phyloP scores from a whole-genome alignment of 2,113 vertebrate species.

The Laterallus jamaicensis region DNA sequence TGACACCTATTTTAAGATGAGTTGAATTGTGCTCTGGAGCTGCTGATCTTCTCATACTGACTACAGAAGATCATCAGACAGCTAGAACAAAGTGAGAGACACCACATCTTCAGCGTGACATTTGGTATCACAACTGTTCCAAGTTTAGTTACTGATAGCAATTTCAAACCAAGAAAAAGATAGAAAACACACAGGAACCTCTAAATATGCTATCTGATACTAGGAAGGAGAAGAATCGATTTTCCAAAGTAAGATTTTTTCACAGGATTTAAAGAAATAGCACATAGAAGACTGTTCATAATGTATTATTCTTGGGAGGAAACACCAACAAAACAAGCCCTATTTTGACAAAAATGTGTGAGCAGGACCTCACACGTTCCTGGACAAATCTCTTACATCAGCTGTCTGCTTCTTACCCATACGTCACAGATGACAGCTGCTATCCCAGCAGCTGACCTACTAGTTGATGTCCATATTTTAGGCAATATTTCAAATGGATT shows the following conservation, averaged over 20 bases:
- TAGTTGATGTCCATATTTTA: not conserved
- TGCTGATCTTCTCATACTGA: not conserved
- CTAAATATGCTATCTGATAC: not conserved
- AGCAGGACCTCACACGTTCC: not conserved
- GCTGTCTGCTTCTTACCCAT: not conserved
- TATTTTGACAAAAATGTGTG: not conserved
- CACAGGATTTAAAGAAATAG: not conserved
- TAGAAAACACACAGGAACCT: not conserved
- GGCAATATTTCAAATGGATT: not conserved
- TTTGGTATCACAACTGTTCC: not conserved
- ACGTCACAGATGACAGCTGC: not conserved
- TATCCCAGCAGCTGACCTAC: not conserved
- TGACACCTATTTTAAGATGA: not conserved
- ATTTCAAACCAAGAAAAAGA: not conserved
- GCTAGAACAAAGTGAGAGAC: not conserved
- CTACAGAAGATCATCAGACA: not conserved
- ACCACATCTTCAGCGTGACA: fast-evolving
- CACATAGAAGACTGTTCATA: not conserved
- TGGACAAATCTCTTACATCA: not conserved
- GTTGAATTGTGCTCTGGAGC: not conserved
- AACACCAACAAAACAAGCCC: not conserved
- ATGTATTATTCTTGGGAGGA: not conserved
- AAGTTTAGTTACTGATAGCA: not conserved
- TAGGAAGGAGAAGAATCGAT: not conserved
- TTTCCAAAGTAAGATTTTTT: not conserved